Conservation (phyloP, 1,140 invertebrate species). For the Hycleus cichorii region DNA sequence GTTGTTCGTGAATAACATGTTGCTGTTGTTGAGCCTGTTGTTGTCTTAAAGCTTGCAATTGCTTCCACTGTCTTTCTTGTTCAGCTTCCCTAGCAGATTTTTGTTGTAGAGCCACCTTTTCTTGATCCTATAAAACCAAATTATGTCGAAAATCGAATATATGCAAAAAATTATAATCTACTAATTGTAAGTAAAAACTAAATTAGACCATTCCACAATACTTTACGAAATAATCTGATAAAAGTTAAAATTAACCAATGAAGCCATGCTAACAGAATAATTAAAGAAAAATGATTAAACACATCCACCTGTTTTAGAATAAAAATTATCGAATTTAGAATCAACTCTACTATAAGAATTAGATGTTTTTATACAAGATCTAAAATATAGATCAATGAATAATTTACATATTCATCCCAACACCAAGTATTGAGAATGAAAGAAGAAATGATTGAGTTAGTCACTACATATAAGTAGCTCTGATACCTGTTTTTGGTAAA, state of each 20-base stretch:
- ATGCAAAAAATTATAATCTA: too few species aligned
- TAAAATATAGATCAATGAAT: too few species aligned
- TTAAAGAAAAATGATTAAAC: background rate
- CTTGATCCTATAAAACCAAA: conserved; percentile 53
- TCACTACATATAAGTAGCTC: conserved; percentile 3
- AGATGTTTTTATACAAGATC: too few species aligned
- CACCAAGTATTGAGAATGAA: background rate
- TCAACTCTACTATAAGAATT: too few species aligned
- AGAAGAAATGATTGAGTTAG: background rate
- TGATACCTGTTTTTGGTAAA: conserved; percentile 4
- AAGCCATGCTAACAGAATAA: conserved; percentile 11
- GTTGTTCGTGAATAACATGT: conserved; percentile 67
- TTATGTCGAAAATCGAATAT: too few species aligned
- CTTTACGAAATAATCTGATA: too few species aligned
- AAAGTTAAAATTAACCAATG: background rate
- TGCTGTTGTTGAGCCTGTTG: conserved; percentile 76
- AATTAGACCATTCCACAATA: too few species aligned
- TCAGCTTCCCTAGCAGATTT: conserved; percentile 68
- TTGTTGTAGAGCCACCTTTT: conserved; percentile 55
- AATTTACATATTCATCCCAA: background rate
- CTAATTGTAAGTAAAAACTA: too few species aligned
- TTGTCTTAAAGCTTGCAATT: conserved; percentile 69
- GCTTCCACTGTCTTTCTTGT: conserved; percentile 81
- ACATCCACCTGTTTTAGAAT: too few species aligned
- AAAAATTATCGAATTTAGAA: too few species aligned